A percentile compares a stretch with the other conserved stretches of the same genome.
Conservation (phyloP, 2,797 vertebrate species). For the Limnodromus scolopaceus region DNA sequence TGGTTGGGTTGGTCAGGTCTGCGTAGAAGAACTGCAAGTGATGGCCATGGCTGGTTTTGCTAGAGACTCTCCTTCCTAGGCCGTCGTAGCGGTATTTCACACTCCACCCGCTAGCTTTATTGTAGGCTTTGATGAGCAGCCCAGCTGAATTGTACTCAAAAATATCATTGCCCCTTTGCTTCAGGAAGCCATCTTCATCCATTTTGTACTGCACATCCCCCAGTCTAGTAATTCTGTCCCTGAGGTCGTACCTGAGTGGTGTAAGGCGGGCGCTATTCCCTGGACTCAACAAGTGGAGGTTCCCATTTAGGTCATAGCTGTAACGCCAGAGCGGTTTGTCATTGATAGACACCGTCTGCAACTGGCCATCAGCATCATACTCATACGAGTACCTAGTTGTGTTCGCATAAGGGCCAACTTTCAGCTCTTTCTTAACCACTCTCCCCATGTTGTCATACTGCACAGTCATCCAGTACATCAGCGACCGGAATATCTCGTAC, state of each 20-base stretch:
- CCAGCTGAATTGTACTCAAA: constrained; percentile 97
- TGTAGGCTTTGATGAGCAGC: constrained; percentile 93
- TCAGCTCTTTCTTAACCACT: constrained; percentile 95
- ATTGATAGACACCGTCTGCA: constrained; percentile 96
- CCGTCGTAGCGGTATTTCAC: constrained; percentile 95
- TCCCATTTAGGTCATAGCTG: constrained; percentile 97
- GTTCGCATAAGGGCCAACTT: constrained; percentile 97
- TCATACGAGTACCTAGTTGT: constrained; percentile 96
- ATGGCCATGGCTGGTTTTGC: constrained; percentile 88
- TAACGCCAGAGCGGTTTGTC: constrained; percentile 97
- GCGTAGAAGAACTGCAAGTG: constrained; percentile 98
- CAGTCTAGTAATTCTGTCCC: constrained; percentile 93
- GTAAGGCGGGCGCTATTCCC: constrained; percentile 95
- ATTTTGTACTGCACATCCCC: constrained; percentile 93
- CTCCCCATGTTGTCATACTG: constrained; percentile 99
- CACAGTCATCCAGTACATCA: constrained; percentile 99
- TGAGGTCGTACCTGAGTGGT: constrained; percentile 91
- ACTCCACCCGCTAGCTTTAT: constrained; percentile 89
- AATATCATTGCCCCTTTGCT: constrained; percentile 91
- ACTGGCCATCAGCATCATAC: constrained; percentile 93
- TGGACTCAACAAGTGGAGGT: constrained; percentile 94
- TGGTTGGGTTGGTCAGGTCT: constrained; percentile 92
- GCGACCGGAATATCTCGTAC: constrained; percentile 97
- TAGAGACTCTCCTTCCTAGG: constrained; percentile 93
- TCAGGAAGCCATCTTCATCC: constrained; percentile 96